phyloP scores from a whole-genome alignment of 2,888 invertebrate species.

The Trichogramma dendrolimi region DNA sequence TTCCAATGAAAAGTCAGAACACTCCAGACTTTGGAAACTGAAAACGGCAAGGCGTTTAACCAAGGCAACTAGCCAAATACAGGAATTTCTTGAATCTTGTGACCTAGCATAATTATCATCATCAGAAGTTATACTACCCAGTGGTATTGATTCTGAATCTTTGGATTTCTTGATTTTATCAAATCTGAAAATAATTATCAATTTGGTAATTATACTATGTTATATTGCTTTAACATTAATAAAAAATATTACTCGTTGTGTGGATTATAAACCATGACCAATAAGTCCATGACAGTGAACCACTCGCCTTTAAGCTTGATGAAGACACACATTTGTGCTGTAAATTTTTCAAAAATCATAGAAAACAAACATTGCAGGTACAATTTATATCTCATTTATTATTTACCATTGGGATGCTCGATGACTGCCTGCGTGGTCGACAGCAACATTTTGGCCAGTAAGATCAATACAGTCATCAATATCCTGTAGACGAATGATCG shows the following conservation, averaged over 20 bases:
- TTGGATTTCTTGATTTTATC: slow-evolving; percentile 79
- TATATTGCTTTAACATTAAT: slow-evolving; percentile 6
- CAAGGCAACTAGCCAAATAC: slow-evolving; percentile 94
- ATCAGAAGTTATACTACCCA: slow-evolving; percentile 61
- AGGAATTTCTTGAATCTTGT: slow-evolving; percentile 76
- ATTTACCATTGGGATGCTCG: slow-evolving; percentile 48
- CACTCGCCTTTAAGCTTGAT: slow-evolving; percentile 87
- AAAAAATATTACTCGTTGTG: slow-evolving; percentile 75
- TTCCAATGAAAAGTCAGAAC: slow-evolving; percentile 80
- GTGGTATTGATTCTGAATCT: slow-evolving; percentile 67
- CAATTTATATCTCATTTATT: neutral
- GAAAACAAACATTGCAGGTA: neutral
- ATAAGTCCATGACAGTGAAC: slow-evolving; percentile 84
- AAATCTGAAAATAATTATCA: slow-evolving; percentile 59
- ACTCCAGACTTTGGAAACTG: slow-evolving; percentile 83
- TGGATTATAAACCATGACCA: slow-evolving; percentile 92
- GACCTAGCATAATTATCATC: slow-evolving; percentile 72
- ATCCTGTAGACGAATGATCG: slow-evolving; percentile 52
- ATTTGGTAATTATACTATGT: slow-evolving; percentile 1
- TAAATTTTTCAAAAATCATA: slow-evolving; percentile 27
- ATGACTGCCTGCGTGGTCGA: slow-evolving; percentile 57
- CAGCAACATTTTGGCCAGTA: slow-evolving; percentile 60
- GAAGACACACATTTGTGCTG: slow-evolving; percentile 87
- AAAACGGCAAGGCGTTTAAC: slow-evolving; percentile 30
- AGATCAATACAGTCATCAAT: slow-evolving; percentile 65